Evolutionary conservation across 2,797 vertebrate genomes (phyloP), one percentile per base, ranked within the genome.

Genomic region (Erpetoichthys calabaricus): DNA sequence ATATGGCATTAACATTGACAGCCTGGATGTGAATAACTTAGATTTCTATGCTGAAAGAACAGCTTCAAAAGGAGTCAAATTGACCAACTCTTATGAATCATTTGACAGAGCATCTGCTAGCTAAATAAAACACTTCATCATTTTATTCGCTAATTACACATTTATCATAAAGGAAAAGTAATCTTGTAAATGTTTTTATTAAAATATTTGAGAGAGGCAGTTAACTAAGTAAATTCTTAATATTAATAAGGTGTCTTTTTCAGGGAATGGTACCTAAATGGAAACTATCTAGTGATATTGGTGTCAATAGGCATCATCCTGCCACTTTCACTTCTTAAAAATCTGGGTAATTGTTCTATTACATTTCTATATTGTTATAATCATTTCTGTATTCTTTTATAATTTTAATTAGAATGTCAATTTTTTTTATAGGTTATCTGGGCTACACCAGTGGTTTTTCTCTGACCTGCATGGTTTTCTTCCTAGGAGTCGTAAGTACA

Each of bases 361-460:
- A 58, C 3, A 7, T n/a, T 51, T 7, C 61, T 73, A 69, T 69
- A 73, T 25, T 52, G 42, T 42, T 47, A 7, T 55, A 3, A 41
- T 41, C 43, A 50, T 49, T 8, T 44, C 8, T 62, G 45, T 57
- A 6, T 47, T 49, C 53, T 53, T 8, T 65, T 1, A 1, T 42
- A 7, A 7, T 49, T 42, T 8, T 45, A 47, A 46, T 42, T 53
- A 51, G 9, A 49, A 60, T 45, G 5, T 9, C 65, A 42, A 66
- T 46, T 69, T 63, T 25, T 58, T 68, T 54, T 60, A 51, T 73
- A 99, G 96, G 96, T 59, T 99, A 98, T 75, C 86, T 99, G 70
- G 96, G 96, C 59, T 99, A 99, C 70, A 97, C 96, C 7, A 99
- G 96, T 45, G 94, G 94, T 3, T 92, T 99, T 75, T 99, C 96